A percentile compares a stretch with the other conserved stretches of the same genome.
Conservation (phyloP, 2,113 vertebrate genomes). For the Zosterops japonicus region DNA sequence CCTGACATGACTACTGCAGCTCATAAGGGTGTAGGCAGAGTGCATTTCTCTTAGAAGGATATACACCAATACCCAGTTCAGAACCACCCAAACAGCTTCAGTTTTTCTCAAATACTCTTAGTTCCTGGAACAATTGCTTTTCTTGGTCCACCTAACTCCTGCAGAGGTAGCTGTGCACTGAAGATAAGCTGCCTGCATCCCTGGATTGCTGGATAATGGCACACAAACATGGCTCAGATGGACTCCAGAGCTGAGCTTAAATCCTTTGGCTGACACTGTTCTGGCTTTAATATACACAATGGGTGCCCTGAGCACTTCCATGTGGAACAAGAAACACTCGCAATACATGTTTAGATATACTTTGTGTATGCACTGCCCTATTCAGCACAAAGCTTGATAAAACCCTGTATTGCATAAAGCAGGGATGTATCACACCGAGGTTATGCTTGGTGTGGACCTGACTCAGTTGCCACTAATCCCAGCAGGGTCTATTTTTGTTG, state of each 20-base stretch:
- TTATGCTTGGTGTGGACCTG: accelerated
- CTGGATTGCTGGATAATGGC: accelerated
- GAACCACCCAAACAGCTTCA: not conserved
- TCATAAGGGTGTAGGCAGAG: not conserved
- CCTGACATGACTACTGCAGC: not conserved
- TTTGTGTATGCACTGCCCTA: not conserved
- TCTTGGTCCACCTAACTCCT: not conserved
- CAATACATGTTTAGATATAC: accelerated
- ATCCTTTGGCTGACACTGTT: accelerated
- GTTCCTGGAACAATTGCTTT: accelerated
- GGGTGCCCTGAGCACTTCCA: accelerated
- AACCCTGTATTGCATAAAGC: accelerated
- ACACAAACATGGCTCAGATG: accelerated
- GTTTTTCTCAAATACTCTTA: accelerated
- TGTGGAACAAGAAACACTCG: accelerated
- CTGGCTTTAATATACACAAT: accelerated
- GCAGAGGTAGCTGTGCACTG: not conserved
- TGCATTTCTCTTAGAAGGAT: accelerated
- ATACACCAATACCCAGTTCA: accelerated
- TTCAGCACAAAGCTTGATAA: not conserved
- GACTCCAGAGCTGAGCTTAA: no score
- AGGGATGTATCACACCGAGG: accelerated
- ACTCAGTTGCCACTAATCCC: accelerated
- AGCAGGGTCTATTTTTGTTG: not conserved
- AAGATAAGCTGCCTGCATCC: accelerated